A percentile compares a stretch with the other conserved stretches of the same genome.
These are phyloP conservation scores for Motacilla alba DNA, from an alignment of 2,113 vertebrate genomes.

Conservation along the genomic window DNA sequence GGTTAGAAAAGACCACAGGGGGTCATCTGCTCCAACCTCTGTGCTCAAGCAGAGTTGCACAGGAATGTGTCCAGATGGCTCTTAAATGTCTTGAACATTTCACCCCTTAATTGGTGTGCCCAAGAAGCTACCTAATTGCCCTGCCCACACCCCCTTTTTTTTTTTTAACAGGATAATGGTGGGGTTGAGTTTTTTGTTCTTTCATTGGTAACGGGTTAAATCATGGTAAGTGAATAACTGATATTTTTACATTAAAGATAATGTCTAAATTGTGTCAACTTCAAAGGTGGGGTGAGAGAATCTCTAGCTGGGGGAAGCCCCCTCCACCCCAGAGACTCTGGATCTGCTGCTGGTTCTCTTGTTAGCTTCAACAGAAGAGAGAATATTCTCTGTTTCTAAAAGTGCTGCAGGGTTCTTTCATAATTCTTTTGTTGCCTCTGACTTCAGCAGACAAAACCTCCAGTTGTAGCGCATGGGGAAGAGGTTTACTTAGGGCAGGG, in stretches of 20 bases:
- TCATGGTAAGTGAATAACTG: background rate
- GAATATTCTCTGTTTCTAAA: background rate
- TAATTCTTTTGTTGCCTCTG: background rate
- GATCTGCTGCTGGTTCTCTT: background rate
- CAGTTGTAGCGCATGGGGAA: background rate
- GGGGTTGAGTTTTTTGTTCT: fast-evolving
- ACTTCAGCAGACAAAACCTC: background rate
- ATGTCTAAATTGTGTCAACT: background rate
- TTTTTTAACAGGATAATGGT: fast-evolving
- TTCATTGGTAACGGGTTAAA: background rate
- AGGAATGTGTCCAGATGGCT: background rate
- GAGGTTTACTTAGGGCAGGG: background rate
- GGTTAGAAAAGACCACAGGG: background rate
- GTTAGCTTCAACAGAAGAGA: background rate
- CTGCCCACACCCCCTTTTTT: fast-evolving
- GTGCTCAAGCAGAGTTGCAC: background rate
- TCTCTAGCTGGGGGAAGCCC: background rate
- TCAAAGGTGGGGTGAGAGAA: background rate
- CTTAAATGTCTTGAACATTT: background rate
- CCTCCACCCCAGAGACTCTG: background rate
- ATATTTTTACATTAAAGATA: background rate
- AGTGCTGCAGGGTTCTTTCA: background rate
- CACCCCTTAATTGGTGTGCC: background rate
- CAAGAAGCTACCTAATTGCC: background rate
- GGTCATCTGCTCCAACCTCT: background rate